A percentile compares a stretch with the other conserved stretches of the same genome.
Conservation (phyloP, 2,888 invertebrate species). For the Brachypterus glaber region DNA sequence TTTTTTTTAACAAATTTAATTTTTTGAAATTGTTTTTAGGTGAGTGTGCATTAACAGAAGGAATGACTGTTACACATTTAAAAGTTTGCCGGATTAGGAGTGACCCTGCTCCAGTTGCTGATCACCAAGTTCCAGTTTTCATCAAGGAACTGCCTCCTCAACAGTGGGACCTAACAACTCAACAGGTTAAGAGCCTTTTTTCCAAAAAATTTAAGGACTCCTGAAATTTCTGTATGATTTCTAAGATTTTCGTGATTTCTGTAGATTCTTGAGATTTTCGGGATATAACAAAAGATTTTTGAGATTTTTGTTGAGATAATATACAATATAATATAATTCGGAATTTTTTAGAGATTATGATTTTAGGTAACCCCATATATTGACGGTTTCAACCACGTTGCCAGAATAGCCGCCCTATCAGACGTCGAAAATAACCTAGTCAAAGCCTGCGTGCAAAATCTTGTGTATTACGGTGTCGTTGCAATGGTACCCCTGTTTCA, state of each 20-base stretch:
- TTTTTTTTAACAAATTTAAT: conserved; percentile 6
- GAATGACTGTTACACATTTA: conserved; percentile 79
- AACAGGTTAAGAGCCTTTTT: too few relatives aligned
- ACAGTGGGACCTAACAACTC: conserved; percentile 90
- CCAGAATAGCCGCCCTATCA: conserved; percentile 79
- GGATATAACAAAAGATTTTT: too few relatives aligned
- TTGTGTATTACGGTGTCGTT: conserved; percentile 67
- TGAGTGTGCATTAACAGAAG: conserved; percentile 52
- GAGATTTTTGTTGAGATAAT: too few relatives aligned
- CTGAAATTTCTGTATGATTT: too few relatives aligned
- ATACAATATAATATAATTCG: too few relatives aligned
- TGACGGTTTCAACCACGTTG: conserved; percentile 86
- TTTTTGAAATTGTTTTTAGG: conserved; percentile 22
- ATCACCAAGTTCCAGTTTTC: conserved; percentile 86
- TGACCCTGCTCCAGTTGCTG: conserved; percentile 72
- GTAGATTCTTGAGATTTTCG: too few relatives aligned
- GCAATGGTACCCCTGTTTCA: conserved; percentile 52
- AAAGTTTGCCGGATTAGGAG: conserved; percentile 76
- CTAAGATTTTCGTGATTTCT: too few relatives aligned
- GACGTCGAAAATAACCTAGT: conserved; percentile 91
- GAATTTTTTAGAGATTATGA: too few relatives aligned
- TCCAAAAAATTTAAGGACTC: too few relatives aligned
- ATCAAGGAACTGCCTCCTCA: conserved; percentile 39
- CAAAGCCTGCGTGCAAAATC: conserved; percentile 88
- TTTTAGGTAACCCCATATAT: conserved; percentile 76